Conservation (phyloP, 2,113 vertebrate genomes). For the Chroicocephalus ridibundus region DNA sequence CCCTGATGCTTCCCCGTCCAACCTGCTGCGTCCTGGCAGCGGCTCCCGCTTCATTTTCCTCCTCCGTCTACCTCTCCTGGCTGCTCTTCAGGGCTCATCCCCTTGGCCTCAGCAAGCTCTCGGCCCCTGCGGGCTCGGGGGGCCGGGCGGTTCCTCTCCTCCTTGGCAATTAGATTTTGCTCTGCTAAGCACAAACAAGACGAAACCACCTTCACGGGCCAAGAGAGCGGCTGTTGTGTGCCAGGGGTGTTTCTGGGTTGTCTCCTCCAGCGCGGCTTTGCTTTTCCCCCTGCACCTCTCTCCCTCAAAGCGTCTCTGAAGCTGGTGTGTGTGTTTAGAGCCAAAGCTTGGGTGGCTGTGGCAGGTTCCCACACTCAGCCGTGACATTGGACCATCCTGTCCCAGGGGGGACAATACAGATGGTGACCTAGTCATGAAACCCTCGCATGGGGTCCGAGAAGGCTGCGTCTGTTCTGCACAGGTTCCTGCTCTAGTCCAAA, state of each 20-base stretch:
- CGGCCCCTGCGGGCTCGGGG: not conserved
- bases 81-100: not conserved
- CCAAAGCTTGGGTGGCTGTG: not conserved
- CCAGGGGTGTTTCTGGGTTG: no score
- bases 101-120: not conserved
- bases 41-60: not conserved
- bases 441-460: not conserved
- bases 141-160: not conserved
- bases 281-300: not conserved
- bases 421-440: not conserved
- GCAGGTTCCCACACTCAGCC: not conserved
- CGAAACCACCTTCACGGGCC: not conserved
- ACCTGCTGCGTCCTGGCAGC: not conserved
- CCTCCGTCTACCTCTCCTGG: not conserved
- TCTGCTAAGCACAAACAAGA: not conserved
- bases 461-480: accelerated
- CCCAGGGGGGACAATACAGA: not conserved
- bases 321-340: not conserved
- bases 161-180: not conserved
- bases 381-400: not conserved
- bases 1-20: not conserved
- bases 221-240: not conserved
- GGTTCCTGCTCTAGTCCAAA: not conserved
- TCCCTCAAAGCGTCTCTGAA: not conserved
- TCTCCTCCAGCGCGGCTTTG: not conserved